Base-by-base conservation (phyloP, 2,797 vertebrate species). In the Sebastes baramenuke region DNA sequence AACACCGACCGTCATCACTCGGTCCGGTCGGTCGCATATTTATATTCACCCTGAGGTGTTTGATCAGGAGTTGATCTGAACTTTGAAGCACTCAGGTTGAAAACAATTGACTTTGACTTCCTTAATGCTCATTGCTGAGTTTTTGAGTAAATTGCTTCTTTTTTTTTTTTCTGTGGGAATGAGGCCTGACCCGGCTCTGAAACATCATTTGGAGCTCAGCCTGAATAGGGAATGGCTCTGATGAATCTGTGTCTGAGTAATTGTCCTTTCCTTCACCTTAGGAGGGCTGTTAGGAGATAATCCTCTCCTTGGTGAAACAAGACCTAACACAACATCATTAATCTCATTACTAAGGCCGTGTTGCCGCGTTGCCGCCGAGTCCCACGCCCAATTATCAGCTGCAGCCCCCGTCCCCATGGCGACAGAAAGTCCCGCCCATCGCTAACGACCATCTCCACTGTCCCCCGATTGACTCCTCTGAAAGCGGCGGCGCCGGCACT, bases 251-350 rank as follows among this genome's bases (percentile, higher is more conserved):
- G 82, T 86, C 82, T 88, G 77, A 91, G 92, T 92, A 91, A 93
- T 92, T 93, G 92, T 94, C 92, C 92, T 93, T 88, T 92, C 85
- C 81, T 85, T 94, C 91, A 93, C 92, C 90, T 93, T 89, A 86
- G 88, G 90, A 93, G 82, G 75, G 84, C 84, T 84, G 87, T 92
- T 88, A 68, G 80, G 65, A 92, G 90, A 89, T 94, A 94, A 95
- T 94, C 93, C 89, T 84, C 88, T 93, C 92, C 90, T 92, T 86
- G 87, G 93, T 92, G 93, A 92, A 94, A 94, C 85, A 79, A 88
- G 92, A 92, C 87, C 91, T 85, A 93, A 94, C 89, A 93, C 91
- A 93, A 90, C 92, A 93, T 90, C 92, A 93, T 93, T 94, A 93
- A 94, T 95, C 93, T 93, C 87, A 90, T 94, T 93, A 92, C 87